Evolutionary conservation across 2,113 vertebrate species (phyloP).

Genomic region (Spheniscus mendiculus): DNA sequence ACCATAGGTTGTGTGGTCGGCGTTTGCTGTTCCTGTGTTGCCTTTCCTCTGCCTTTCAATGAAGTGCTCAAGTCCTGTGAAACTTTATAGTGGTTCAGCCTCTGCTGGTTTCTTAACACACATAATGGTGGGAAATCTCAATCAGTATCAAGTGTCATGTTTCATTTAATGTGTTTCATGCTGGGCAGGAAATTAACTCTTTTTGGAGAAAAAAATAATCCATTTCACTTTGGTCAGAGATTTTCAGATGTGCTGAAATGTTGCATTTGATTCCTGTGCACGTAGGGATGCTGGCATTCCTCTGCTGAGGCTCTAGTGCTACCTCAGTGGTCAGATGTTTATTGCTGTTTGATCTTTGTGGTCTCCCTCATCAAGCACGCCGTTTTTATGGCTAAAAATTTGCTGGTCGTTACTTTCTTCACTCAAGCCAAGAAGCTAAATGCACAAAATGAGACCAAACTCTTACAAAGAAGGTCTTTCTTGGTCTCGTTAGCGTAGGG

Average conservation of each 20-base stretch:
- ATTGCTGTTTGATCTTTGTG: neutral
- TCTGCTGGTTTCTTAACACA: neutral
- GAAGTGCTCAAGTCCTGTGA: neutral
- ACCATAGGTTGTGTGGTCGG: neutral
- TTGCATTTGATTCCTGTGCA: neutral
- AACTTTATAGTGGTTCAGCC: neutral
- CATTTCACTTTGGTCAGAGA: neutral
- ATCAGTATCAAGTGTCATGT: neutral
- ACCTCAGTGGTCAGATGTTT: neutral
- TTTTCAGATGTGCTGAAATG: neutral
- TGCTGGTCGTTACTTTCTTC: neutral
- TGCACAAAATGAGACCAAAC: neutral
- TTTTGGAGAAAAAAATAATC: neutral
- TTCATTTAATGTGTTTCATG: neutral
- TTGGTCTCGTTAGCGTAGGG: neutral
- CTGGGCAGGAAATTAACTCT: constrained; percentile 5
- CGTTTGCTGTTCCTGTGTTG: neutral
- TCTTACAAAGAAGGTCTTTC: neutral
- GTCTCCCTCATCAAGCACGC: neutral
- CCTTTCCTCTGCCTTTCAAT: neutral
- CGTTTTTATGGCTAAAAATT: neutral
- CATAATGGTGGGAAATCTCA: neutral
- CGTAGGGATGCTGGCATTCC: neutral
- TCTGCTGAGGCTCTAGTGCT: neutral
- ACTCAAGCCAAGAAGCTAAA: neutral